Evolutionary conservation across 2,888 invertebrate genomes (phyloP).

Genomic region (Lissonota sp.): DNA sequence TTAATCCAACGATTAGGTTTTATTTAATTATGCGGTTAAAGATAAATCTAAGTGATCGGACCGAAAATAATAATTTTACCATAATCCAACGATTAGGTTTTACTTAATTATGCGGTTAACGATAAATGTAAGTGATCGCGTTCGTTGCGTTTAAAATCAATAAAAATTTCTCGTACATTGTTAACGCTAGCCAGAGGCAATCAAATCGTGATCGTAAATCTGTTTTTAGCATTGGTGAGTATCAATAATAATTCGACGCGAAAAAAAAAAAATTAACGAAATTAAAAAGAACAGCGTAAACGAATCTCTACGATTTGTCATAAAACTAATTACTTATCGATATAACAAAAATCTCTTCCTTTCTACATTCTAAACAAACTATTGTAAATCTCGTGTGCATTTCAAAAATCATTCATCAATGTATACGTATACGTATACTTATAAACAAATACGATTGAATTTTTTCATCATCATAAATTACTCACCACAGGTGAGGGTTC

Average conservation of each 20-base stretch:
- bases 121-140: not conserved
- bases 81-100: not conserved
- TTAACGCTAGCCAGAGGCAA: not conserved
- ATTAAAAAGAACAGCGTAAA: not conserved
- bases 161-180: not conserved
- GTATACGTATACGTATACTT: too few relatives aligned
- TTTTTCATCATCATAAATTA: slow-evolving; percentile 32
- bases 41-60: not conserved
- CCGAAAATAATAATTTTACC: slow-evolving; percentile 12
- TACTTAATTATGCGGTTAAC: too few relatives aligned
- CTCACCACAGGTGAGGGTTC: slow-evolving; percentile 71
- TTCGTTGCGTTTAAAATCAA: slow-evolving; percentile 14
- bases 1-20: not conserved
- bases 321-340: not conserved
- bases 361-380: slow-evolving; percentile 15
- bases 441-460: slow-evolving; percentile 9
- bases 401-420: slow-evolving; percentile 14
- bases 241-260: not conserved
- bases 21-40: too few relatives aligned
- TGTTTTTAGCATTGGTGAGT: slow-evolving; percentile 15
- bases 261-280: not conserved
- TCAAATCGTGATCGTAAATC: not conserved
- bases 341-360: slow-evolving; percentile 5
- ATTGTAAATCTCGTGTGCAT: slow-evolving; percentile 13
- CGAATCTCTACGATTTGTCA: not conserved